Conservation (phyloP, 2,888 invertebrate genomes). For the Calliopum simillimum region DNA sequence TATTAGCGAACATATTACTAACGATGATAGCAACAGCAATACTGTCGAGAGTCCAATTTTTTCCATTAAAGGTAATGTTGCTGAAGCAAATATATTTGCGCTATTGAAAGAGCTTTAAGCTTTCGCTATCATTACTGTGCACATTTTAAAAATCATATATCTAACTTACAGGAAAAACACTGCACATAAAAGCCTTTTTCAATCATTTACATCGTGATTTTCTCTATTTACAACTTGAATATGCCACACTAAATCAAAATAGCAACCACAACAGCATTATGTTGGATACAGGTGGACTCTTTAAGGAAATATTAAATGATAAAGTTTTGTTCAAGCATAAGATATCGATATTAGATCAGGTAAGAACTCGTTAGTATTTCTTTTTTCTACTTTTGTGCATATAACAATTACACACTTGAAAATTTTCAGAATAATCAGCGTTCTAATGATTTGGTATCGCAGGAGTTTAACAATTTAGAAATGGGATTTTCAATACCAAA, state of each 20-base stretch:
- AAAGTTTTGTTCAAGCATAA: conserved; percentile 60
- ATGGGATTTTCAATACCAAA: conserved; percentile 69
- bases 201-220: conserved; percentile 66
- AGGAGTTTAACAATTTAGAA: conserved; percentile 61
- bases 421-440: conserved; percentile 53
- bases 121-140: too few relatives aligned
- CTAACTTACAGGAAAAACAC: conserved; percentile 57
- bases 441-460: conserved; percentile 61
- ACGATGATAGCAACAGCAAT: conserved; percentile 46
- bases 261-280: conserved; percentile 56
- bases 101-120: too few relatives aligned
- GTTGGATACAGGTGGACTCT: conserved; percentile 62
- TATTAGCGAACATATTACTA: conserved; percentile 56
- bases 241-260: conserved; percentile 43
- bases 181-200: conserved; percentile 62
- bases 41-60: conserved; percentile 56
- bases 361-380: conserved; percentile 36
- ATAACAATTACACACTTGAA: not conserved
- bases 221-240: conserved; percentile 59
- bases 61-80: conserved; percentile 59
- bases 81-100: not conserved
- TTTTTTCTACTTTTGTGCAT: not conserved
- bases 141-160: conserved; percentile 24
- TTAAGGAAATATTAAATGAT: conserved; percentile 58
- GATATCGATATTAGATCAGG: conserved; percentile 64